Conservation (phyloP, 2,113 vertebrate genomes). For the Egretta garzetta region DNA sequence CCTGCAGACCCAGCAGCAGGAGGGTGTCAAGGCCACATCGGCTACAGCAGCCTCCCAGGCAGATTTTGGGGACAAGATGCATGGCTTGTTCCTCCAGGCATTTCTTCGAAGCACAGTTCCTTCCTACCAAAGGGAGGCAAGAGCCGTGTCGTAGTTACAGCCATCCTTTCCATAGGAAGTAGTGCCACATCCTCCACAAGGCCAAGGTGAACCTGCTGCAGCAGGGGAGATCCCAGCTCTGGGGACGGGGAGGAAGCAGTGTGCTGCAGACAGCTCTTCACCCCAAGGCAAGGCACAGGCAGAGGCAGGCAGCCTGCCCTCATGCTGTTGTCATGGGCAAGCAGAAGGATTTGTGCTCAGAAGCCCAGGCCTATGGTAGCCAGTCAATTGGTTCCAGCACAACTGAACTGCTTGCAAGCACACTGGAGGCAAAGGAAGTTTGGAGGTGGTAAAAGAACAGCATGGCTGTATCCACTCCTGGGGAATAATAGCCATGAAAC, state of each 20-base stretch:
- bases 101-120: neutral
- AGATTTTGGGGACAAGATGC: neutral
- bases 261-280: neutral
- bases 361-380: conserved; percentile 20
- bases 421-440: neutral
- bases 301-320: conserved; percentile 35
- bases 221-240: neutral
- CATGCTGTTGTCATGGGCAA: conserved; percentile 10
- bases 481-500: neutral
- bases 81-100: neutral
- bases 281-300: neutral
- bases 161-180: neutral
- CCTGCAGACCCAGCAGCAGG: neutral
- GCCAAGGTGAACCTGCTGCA: neutral
- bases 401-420: neutral
- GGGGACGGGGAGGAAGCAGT: neutral
- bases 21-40: neutral
- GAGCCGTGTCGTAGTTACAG: neutral
- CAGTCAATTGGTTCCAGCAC: conserved; percentile 27
- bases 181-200: neutral
- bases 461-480: neutral
- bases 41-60: neutral
- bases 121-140: neutral
- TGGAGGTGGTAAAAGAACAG: neutral
- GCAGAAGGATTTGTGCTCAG: conserved; percentile 29